These are phyloP conservation scores for Pogonomyrmex barbatus DNA, from an alignment of 1,140 invertebrate species.

Conservation along the genomic window DNA sequence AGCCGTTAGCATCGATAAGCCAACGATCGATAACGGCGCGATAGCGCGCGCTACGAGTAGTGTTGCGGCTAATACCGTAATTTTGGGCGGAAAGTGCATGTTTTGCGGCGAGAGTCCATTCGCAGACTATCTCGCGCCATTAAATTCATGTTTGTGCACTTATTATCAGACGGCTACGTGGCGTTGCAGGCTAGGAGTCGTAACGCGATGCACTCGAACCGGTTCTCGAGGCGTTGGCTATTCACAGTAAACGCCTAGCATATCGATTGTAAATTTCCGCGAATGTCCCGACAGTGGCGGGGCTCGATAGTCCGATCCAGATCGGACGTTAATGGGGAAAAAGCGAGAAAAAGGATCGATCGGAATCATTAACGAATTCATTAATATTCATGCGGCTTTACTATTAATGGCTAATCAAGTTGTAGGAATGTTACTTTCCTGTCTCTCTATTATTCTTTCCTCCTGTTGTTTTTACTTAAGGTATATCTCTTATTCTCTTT, in stretches of 20 bases:
- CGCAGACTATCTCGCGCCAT: conserved; percentile 65
- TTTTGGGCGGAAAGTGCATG: conserved; percentile 49
- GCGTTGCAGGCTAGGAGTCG: conserved; percentile 52
- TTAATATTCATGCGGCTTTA: conserved; percentile 17
- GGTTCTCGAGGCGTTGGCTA: conserved; percentile 59
- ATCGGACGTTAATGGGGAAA: conserved; percentile 22
- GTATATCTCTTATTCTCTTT: background rate
- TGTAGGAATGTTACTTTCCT: background rate
- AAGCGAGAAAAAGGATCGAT: background rate
- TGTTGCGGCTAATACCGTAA: conserved; percentile 50
- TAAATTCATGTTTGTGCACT: conserved; percentile 68
- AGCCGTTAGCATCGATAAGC: conserved; percentile 53
- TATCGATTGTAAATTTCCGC: conserved; percentile 71
- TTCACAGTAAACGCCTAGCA: conserved; percentile 46
- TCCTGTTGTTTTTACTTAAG: background rate
- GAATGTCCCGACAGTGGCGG: background rate
- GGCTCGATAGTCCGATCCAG: conserved; percentile 10
- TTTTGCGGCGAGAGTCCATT: conserved; percentile 58
- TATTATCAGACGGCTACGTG: conserved; percentile 68
- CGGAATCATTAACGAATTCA: background rate
- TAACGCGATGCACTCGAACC: conserved; percentile 62
- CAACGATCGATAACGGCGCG: conserved; percentile 46
- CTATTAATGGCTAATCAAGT: conserved; percentile 1
- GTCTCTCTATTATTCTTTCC: background rate
- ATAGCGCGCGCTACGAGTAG: conserved; percentile 30